Evolutionary conservation across 2,113 vertebrate species (phyloP).

Genomic region (Tenrec ecaudatus): DNA sequence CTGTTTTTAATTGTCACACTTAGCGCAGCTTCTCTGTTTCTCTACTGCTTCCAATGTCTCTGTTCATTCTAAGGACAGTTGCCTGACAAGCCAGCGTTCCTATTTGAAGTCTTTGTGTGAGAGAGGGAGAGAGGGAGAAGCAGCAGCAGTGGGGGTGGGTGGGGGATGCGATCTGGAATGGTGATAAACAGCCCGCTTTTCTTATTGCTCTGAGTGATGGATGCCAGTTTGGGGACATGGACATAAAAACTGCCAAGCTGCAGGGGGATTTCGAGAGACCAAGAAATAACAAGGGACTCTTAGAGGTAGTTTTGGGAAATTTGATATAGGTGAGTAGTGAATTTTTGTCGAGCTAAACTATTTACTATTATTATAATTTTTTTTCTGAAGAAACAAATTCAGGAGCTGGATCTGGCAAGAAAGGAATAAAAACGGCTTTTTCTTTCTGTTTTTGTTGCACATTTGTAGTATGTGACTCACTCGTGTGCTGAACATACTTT

Average conservation of each 20-base stretch:
- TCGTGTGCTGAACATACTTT: not conserved
- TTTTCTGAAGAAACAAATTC: not conserved
- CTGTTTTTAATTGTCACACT: constrained; percentile 33
- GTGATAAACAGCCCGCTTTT: not conserved
- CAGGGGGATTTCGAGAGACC: constrained; percentile 6
- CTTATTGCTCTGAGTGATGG: not conserved
- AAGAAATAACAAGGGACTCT: constrained; percentile 19
- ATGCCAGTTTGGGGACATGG: not conserved
- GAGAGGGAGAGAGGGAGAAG: not conserved
- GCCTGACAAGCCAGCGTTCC: not conserved
- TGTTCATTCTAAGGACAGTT: not conserved
- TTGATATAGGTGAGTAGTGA: constrained; percentile 21
- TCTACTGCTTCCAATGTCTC: not conserved
- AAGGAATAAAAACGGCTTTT: not conserved
- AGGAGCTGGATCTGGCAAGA: constrained; percentile 16
- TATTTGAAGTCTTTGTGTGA: not conserved
- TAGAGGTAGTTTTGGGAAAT: constrained; percentile 50
- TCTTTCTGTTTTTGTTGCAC: not conserved
- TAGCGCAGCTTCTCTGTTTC: not conserved
- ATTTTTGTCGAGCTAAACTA: constrained; percentile 21
- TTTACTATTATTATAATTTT: not conserved
- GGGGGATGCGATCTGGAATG: not conserved
- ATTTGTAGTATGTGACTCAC: not conserved
- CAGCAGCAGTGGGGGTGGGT: too few species aligned
- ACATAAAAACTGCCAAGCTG: not conserved